Percentiles rank a stretch among this genome's conserved stretches.
These are phyloP conservation scores for Propsilocerus akamusi DNA, from an alignment of 1,140 invertebrate genomes.

Conservation along the genomic window DNA sequence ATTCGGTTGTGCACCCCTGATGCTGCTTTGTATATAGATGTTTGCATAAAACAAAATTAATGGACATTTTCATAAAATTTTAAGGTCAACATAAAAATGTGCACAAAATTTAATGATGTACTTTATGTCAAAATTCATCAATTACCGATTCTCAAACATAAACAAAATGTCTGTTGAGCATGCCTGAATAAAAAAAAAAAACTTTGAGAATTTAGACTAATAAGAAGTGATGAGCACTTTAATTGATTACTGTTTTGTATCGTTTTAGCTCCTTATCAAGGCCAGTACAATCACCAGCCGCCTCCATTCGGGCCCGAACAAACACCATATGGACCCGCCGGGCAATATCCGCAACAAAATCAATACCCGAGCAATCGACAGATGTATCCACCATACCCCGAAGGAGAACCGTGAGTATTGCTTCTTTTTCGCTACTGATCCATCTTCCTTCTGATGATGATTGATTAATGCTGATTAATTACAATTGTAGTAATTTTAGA, in stretches of 20 bases:
- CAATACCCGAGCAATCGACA: constrained; percentile 48
- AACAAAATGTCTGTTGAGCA: too few species aligned
- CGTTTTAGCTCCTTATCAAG: constrained; percentile 25
- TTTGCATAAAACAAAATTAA: too few species aligned
- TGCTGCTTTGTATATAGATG: too few species aligned
- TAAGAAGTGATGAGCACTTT: too few species aligned
- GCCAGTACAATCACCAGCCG: constrained; percentile 26
- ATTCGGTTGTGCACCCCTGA: too few species aligned
- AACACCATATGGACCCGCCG: constrained; percentile 25
- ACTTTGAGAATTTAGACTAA: too few species aligned
- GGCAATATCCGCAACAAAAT: constrained; percentile 37
- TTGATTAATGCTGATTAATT: neutral
- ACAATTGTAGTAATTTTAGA: neutral
- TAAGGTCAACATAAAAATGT: too few species aligned
- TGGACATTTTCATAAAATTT: too few species aligned
- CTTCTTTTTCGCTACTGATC: neutral
- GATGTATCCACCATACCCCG: constrained; percentile 53
- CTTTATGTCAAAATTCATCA: too few species aligned
- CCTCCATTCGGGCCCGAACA: constrained; percentile 21
- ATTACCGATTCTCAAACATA: too few species aligned
- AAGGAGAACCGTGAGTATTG: constrained; percentile 27
- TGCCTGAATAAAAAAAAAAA: too few species aligned
- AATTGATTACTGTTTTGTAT: neutral
- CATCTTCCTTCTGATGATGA: neutral
- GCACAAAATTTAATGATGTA: too few species aligned